These are phyloP conservation scores for Oceanodroma leucorhoa DNA, from an alignment of 2,797 vertebrate species.

Conservation along the genomic window DNA sequence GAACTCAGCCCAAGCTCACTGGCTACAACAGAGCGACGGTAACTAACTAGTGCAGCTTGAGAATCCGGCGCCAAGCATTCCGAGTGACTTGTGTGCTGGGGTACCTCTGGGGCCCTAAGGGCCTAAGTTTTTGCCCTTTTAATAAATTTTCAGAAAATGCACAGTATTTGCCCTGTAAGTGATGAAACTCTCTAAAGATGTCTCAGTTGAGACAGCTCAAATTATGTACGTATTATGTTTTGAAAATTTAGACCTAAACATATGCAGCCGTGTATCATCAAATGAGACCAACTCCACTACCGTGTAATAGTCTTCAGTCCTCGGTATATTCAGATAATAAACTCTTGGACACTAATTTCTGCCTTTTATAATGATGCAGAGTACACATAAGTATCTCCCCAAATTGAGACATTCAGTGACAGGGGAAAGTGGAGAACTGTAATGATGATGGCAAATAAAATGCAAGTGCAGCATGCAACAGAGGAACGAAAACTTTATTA, in stretches of 20 bases:
- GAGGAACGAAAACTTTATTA: conserved; percentile 70
- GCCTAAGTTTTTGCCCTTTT: neutral
- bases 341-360: neutral
- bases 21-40: neutral
- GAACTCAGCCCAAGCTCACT: neutral
- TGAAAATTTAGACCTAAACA: neutral
- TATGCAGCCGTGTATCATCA: neutral
- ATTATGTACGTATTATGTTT: neutral
- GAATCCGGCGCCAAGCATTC: neutral
- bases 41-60: neutral
- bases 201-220: neutral
- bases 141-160: neutral
- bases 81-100: neutral
- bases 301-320: neutral
- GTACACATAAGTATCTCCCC: neutral
- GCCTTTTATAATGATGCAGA: neutral
- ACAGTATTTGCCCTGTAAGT: neutral
- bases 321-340: neutral
- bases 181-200: neutral
- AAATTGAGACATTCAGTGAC: neutral
- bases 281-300: neutral
- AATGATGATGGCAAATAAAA: conserved; percentile 49
- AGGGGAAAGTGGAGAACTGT: neutral
- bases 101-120: neutral
- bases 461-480: conserved; percentile 56